A percentile compares a stretch with the other conserved stretches of the same genome.
Conservation (phyloP, 2,113 vertebrate species). For the Acanthisitta chloris region DNA sequence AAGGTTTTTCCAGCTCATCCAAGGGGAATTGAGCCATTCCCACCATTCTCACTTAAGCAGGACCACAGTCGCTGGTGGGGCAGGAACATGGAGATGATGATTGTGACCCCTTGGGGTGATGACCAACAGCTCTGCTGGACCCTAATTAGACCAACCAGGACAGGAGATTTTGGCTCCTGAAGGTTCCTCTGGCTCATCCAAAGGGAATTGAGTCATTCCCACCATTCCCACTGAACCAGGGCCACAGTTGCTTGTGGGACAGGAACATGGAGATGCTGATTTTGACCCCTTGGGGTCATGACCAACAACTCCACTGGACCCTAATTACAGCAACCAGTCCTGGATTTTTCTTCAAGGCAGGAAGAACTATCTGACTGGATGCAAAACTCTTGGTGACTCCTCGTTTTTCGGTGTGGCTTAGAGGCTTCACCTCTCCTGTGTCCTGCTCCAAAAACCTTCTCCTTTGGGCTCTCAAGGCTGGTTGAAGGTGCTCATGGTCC, state of each 20-base stretch:
- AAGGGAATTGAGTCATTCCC: background rate
- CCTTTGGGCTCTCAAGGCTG: background rate
- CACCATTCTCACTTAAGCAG: accelerated
- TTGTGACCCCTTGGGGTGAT: too few species aligned
- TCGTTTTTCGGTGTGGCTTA: accelerated
- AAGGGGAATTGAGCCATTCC: background rate
- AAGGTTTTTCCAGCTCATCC: background rate
- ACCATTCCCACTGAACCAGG: accelerated
- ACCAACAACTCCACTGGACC: accelerated
- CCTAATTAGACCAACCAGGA: too few species aligned
- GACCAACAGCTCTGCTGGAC: too few species aligned
- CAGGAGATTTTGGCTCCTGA: background rate
- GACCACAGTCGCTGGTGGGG: accelerated
- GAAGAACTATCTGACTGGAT: background rate
- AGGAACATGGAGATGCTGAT: background rate
- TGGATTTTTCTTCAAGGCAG: too few species aligned
- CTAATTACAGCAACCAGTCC: background rate
- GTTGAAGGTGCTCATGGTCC: accelerated
- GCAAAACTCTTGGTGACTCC: background rate
- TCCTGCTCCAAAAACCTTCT: background rate
- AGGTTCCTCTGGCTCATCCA: background rate
- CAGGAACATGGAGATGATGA: background rate
- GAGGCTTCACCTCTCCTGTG: background rate
- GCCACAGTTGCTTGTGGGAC: accelerated
- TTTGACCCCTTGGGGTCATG: background rate